Percentiles rank a stretch among this genome's conserved stretches.
These are phyloP conservation scores for Lucilia cuprina DNA, from an alignment of 1,140 invertebrate species.

Conservation along the genomic window DNA sequence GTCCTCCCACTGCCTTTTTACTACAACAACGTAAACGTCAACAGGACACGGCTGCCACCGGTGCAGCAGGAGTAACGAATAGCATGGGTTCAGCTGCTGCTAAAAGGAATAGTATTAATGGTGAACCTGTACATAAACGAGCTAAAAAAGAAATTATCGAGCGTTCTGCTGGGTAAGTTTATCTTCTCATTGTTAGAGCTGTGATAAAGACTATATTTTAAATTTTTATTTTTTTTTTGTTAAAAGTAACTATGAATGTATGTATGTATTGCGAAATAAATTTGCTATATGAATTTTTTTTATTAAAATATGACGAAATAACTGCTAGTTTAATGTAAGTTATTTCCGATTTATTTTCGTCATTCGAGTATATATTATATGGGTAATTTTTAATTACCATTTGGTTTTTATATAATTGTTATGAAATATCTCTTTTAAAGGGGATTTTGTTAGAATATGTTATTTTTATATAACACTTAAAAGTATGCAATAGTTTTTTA, in stretches of 20 bases:
- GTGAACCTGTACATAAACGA: constrained; percentile 53
- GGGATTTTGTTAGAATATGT: too few species aligned
- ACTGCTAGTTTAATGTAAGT: neutral
- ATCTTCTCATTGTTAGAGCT: neutral
- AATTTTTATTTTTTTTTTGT: neutral
- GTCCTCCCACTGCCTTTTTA: constrained; percentile 57
- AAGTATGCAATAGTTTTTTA: neutral
- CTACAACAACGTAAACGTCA: constrained; percentile 58
- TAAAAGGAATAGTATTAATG: constrained; percentile 45
- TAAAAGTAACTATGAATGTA: too few species aligned
- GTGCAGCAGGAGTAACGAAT: neutral
- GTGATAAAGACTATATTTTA: neutral
- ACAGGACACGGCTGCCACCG: constrained; percentile 40
- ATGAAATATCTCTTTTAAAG: neutral
- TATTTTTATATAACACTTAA: neutral
- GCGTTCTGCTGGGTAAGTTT: constrained; percentile 46
- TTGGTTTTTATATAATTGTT: neutral
- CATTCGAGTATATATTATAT: too few species aligned
- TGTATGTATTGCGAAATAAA: constrained; percentile 17
- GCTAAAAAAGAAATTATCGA: constrained; percentile 53
- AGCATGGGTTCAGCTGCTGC: neutral
- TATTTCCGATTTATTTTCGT: neutral
- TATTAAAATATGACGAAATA: neutral
- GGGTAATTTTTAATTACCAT: neutral
- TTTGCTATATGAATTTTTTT: neutral